Evolutionary conservation across 2,888 invertebrate genomes (phyloP), one percentile per base, ranked within the genome.

Genomic region (Subacronicta megacephala): DNA sequence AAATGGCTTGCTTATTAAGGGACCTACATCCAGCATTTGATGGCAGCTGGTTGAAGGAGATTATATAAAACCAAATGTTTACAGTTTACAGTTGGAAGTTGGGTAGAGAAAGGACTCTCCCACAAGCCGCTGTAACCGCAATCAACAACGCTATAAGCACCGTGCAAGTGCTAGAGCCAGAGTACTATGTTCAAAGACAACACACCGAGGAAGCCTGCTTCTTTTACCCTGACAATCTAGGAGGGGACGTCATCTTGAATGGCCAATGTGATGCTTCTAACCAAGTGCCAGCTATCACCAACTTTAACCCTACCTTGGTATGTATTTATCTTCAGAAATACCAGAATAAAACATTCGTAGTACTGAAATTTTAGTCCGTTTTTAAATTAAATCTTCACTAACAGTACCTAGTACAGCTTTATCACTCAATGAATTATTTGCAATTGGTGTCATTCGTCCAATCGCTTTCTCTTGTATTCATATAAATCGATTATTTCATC

Each of bases 1-100:
- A n/a, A n/a, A n/a, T n/a, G n/a, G n/a, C n/a, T n/a, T n/a, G n/a
- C n/a, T n/a, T n/a, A n/a, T n/a, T n/a, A n/a, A n/a, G n/a, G n/a
- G n/a, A n/a, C n/a, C n/a, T n/a, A n/a, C n/a, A n/a, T n/a, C n/a
- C n/a, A n/a, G n/a, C n/a, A n/a, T n/a, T n/a, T n/a, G n/a, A n/a
- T n/a, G n/a, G n/a, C n/a, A n/a, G n/a, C n/a, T n/a, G n/a, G n/a
- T n/a, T n/a, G n/a, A n/a, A n/a, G n/a, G n/a, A n/a, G n/a, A n/a
- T n/a, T 10, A 3, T 9, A 13, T 9, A 6, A 1, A 36, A 29
- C 2, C 40, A 45, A 37, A 17, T 31, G 23, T 49, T 51, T 46
- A 41, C 76, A 93, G 92, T 92, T 10, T 75, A 77, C 54, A 89
- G 88, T 58, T 92, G 89, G 89, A 90, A 90, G 55, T 77, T 93